phyloP scores from a whole-genome alignment of 2,797 vertebrate species.

The Brachyrhaphis roseni region DNA sequence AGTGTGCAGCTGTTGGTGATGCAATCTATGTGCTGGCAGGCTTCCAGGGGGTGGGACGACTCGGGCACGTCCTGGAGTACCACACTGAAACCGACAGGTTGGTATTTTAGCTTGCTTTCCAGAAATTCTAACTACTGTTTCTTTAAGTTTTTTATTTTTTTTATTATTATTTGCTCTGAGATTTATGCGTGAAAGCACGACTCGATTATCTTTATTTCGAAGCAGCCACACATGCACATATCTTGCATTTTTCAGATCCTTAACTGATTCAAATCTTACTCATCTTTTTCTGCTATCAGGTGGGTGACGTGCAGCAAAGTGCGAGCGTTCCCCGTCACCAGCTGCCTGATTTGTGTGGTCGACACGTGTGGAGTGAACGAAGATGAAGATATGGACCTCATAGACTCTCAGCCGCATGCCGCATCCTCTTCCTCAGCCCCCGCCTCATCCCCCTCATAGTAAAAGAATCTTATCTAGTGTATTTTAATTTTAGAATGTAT shows the following conservation, averaged over 20 bases:
- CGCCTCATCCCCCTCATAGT: constrained; percentile 54
- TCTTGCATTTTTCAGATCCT: not conserved
- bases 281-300: constrained; percentile 31
- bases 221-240: not conserved
- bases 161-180: not conserved
- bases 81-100: constrained; percentile 92
- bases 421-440: constrained; percentile 53
- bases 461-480: not conserved
- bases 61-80: constrained; percentile 94
- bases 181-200: not conserved
- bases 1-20: constrained; percentile 92
- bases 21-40: constrained; percentile 94
- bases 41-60: constrained; percentile 94
- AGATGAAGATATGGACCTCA: constrained; percentile 86
- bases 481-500: not conserved
- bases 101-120: not conserved
- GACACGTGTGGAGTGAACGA: constrained; percentile 98
- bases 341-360: constrained; percentile 96
- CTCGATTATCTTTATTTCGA: not conserved
- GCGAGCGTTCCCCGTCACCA: constrained; percentile 95
- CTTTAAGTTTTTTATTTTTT: not conserved
- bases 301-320: constrained; percentile 95
- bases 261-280: not conserved
- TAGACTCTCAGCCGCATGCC: constrained; percentile 67
- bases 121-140: not conserved